Conservation (phyloP, 2,113 vertebrate species). For the Trogon melanurus region DNA sequence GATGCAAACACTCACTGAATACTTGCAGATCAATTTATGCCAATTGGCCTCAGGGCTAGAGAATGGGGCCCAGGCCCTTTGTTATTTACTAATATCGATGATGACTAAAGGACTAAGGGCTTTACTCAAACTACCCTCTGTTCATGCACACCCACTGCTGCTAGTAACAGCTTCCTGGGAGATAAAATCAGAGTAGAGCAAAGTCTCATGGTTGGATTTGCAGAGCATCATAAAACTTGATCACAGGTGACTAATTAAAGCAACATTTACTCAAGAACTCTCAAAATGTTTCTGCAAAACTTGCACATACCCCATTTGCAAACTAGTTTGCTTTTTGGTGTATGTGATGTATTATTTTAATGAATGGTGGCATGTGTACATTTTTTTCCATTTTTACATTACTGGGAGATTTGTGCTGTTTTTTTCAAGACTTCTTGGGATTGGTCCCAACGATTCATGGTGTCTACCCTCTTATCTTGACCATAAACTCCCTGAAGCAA, state of each 20-base stretch:
- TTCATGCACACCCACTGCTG: background rate
- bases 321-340: background rate
- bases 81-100: background rate
- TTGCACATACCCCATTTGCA: background rate
- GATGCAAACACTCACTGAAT: background rate
- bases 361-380: fast-evolving
- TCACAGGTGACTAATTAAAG: background rate
- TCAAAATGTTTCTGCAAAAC: background rate
- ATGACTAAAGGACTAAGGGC: background rate
- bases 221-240: background rate
- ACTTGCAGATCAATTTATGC: background rate
- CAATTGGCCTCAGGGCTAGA: background rate
- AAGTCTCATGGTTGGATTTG: background rate
- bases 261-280: background rate
- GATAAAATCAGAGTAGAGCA: background rate
- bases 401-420: background rate
- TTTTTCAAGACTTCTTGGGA: background rate
- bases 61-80: background rate
- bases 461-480: background rate
- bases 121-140: background rate
- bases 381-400: background rate
- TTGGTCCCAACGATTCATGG: background rate
- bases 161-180: background rate
- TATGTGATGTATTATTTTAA: background rate
- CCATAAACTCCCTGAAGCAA: background rate